These are phyloP conservation scores for Porites cylindrica DNA, from an alignment of 92 coral and sea anemone genomes.

Conservation along the genomic window DNA sequence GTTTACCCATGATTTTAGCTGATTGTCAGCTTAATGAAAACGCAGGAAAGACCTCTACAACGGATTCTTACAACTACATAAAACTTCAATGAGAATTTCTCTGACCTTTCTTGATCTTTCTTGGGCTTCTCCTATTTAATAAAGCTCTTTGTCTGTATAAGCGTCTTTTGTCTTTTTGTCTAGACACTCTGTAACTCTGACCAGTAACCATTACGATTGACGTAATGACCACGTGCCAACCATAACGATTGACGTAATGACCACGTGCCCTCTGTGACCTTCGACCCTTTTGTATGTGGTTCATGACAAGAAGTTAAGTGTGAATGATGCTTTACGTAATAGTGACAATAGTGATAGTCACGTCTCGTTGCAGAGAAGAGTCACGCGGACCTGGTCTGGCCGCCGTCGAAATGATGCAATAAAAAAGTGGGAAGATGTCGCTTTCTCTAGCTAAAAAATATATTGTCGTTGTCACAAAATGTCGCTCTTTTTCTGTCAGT, in stretches of 20 bases:
- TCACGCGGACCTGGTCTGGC: background rate
- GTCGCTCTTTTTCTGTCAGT: conserved; percentile 3
- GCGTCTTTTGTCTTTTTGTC: background rate
- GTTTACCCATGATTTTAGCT: background rate
- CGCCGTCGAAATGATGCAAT: background rate
- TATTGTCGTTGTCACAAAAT: background rate
- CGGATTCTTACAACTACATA: too few relatives aligned
- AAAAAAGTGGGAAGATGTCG: background rate
- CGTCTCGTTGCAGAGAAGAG: background rate
- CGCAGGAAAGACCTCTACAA: too few relatives aligned
- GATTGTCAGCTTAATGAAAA: background rate
- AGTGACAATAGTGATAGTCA: background rate
- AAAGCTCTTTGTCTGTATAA: background rate
- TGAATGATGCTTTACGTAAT: background rate
- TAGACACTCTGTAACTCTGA: background rate
- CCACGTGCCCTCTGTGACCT: conserved; percentile 2
- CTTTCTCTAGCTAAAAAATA: background rate
- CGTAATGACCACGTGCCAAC: background rate
- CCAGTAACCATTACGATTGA: background rate
- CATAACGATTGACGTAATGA: background rate
- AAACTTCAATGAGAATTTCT: too few relatives aligned
- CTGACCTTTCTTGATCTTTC: too few relatives aligned
- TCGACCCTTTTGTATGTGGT: background rate
- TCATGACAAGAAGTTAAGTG: conserved; percentile 4
- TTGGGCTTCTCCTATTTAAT: too few relatives aligned